Evolutionary conservation across 2,113 vertebrate species (phyloP).

Genomic region (Rhagologus leucostigma): DNA sequence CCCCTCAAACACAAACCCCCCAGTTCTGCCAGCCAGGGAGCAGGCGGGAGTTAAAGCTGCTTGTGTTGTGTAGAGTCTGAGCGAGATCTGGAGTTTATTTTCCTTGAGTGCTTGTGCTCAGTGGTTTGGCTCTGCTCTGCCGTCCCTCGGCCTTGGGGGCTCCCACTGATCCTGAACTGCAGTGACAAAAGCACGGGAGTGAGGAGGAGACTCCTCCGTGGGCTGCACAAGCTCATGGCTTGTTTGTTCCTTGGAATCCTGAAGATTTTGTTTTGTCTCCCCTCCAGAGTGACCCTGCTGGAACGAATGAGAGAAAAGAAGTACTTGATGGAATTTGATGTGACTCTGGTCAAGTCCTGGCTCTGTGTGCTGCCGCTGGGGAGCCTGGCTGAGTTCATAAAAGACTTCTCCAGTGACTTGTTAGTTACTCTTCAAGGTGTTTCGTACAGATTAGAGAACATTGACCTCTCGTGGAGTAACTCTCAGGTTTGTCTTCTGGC

Average conservation of each 20-base stretch:
- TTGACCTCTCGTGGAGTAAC: rapidly evolving
- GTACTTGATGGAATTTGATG: conserved; percentile 73
- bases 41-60: not conserved
- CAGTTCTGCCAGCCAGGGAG: not conserved
- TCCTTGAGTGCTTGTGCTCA: not conserved
- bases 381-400: conserved; percentile 63
- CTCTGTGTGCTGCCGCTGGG: conserved; percentile 72
- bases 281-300: conserved; percentile 49
- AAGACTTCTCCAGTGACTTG: conserved; percentile 34
- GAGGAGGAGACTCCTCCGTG: not conserved
- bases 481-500: conserved; percentile 59
- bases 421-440: conserved; percentile 70
- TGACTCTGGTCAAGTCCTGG: conserved; percentile 75
- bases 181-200: not conserved
- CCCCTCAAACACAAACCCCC: not conserved
- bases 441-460: not conserved
- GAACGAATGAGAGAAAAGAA: conserved; percentile 53
- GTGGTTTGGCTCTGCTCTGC: not conserved
- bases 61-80: not conserved
- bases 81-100: not conserved
- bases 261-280: not conserved
- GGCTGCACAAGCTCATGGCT: not conserved
- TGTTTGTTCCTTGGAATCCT: not conserved
- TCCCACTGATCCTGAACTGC: not conserved
- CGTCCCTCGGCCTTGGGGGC: not conserved